Evolutionary conservation across 2,888 invertebrate species (phyloP).

Genomic region (Mantis religiosa): DNA sequence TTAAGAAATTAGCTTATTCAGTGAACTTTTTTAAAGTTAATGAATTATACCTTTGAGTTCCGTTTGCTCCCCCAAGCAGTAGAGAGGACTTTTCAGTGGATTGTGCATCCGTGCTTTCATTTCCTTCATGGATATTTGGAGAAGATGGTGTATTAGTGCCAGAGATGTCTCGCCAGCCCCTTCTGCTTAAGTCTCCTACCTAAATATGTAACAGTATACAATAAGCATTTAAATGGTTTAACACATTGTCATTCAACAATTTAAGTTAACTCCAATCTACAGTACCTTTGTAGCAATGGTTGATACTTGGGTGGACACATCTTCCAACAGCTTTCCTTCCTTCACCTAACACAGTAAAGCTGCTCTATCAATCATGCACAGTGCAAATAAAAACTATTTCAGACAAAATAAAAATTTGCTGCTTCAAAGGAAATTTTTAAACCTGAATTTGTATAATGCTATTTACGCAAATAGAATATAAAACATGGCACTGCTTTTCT

Average conservation of each 20-base stretch:
- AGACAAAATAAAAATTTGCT: conserved; percentile 13
- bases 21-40: background rate
- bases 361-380: conserved; percentile 37
- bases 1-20: too few species aligned
- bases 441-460: background rate
- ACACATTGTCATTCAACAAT: background rate
- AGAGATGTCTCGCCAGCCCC: conserved; percentile 60
- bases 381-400: background rate
- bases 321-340: conserved; percentile 65
- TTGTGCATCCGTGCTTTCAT: conserved; percentile 40
- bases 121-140: conserved; percentile 2
- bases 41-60: background rate
- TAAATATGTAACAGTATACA: conserved; percentile 36
- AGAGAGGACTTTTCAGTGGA: conserved; percentile 42
- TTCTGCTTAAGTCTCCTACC: conserved; percentile 64
- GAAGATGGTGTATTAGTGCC: conserved; percentile 41
- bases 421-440: conserved; percentile 34
- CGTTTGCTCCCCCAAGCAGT: conserved; percentile 15
- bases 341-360: conserved; percentile 56
- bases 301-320: conserved; percentile 59
- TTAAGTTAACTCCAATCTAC: background rate
- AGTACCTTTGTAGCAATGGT: conserved; percentile 61
- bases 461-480: background rate
- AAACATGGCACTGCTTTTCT: background rate
- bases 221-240: background rate